A percentile compares a stretch with the other conserved stretches of the same genome.
Conservation (phyloP, 2,888 invertebrate species). For the Cantharis nigra region DNA sequence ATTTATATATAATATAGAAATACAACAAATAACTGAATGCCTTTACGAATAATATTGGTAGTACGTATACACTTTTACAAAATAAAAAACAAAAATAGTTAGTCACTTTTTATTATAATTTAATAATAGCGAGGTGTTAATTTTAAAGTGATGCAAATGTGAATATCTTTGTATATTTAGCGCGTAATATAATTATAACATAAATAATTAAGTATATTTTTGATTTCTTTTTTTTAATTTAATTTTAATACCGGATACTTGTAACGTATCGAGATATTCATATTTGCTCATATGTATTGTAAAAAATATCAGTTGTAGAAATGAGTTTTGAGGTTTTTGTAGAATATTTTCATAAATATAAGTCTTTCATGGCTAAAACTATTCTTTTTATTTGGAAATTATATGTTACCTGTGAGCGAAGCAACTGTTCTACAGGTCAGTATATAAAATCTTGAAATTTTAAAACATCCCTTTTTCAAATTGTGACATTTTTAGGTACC, state of each 20-base stretch:
- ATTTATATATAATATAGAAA: conserved; percentile 44
- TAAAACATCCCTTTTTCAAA: no score
- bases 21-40: conserved; percentile 58
- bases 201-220: conserved; percentile 30
- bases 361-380: conserved; percentile 52
- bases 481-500: no score
- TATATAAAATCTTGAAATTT: no score
- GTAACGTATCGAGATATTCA: conserved; percentile 40
- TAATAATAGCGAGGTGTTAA: conserved; percentile 52
- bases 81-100: conserved; percentile 42
- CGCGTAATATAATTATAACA: conserved; percentile 23
- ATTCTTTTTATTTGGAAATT: not conserved
- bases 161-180: conserved; percentile 38
- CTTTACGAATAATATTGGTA: conserved; percentile 57
- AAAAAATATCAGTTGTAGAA: conserved; percentile 54
- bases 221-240: conserved; percentile 28
- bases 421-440: no score
- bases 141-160: conserved; percentile 43
- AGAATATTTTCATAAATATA: conserved; percentile 58
- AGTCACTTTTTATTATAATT: conserved; percentile 48
- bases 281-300: conserved; percentile 49
- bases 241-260: conserved; percentile 22
- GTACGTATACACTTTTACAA: conserved; percentile 58
- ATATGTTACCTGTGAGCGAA: no score
- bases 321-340: conserved; percentile 57